Percentiles rank a stretch among this genome's conserved stretches.
These are phyloP conservation scores for Drosophila novamexicana DNA, from an alignment of 1,140 invertebrate genomes.

Conservation along the genomic window DNA sequence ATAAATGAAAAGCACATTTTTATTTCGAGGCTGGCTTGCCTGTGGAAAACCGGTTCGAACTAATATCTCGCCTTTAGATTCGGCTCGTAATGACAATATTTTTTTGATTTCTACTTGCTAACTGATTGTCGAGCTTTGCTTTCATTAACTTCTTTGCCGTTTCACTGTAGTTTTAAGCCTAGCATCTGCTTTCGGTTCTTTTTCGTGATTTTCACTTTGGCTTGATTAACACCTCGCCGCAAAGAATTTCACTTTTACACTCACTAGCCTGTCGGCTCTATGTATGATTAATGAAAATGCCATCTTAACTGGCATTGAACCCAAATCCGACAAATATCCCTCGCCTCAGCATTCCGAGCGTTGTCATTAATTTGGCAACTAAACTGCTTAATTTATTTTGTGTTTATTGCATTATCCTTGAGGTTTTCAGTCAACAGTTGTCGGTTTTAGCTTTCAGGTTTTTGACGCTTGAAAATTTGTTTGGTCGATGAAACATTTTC, in stretches of 20 bases:
- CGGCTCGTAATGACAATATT: too few relatives aligned
- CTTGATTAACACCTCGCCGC: conserved; percentile 36
- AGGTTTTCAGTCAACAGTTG: conserved; percentile 14
- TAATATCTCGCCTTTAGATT: too few relatives aligned
- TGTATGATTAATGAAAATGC: conserved; percentile 48
- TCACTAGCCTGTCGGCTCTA: conserved; percentile 8
- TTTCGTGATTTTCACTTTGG: conserved; percentile 36
- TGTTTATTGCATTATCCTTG: conserved; percentile 39
- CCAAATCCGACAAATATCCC: conserved; percentile 45
- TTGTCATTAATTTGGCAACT: conserved; percentile 55
- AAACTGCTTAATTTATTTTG: conserved; percentile 55
- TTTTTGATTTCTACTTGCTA: not conserved
- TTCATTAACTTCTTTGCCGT: not conserved
- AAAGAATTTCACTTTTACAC: conserved; percentile 72
- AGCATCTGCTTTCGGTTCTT: conserved; percentile 3
- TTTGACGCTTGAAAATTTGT: conserved; percentile 59
- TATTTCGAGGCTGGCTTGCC: too few relatives aligned
- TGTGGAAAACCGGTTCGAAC: too few relatives aligned
- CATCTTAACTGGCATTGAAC: conserved; percentile 27
- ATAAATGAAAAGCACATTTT: too few relatives aligned
- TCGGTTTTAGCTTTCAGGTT: conserved; percentile 15
- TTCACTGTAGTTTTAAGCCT: conserved; percentile 1
- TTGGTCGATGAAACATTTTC: conserved; percentile 68
- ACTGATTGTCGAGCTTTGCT: conserved; percentile 2
- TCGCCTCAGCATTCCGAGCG: conserved; percentile 8